Evolutionary conservation across 2,113 vertebrate genomes (phyloP).

Genomic region (Dinomys branickii): DNA sequence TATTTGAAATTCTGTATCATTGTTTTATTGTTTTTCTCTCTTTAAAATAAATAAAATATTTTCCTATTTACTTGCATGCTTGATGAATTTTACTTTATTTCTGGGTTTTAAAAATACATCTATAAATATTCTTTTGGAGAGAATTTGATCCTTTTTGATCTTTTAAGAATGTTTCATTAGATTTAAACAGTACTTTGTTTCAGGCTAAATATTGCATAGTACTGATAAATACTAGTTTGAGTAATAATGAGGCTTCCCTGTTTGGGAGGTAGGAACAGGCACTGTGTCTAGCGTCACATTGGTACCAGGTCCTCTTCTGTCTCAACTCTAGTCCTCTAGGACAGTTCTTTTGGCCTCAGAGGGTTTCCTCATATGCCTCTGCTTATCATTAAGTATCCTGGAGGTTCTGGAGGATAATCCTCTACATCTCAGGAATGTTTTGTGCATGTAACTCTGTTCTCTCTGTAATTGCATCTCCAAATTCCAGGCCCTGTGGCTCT

Average conservation of each 20-base stretch:
- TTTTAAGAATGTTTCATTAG: not conserved
- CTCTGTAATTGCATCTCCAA: not conserved
- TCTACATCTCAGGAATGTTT: not conserved
- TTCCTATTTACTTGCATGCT: not conserved
- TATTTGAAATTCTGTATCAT: no score
- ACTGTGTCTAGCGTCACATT: not conserved
- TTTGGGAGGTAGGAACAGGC: not conserved
- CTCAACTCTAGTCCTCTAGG: not conserved
- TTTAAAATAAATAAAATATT: not conserved
- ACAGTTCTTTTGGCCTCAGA: not conserved
- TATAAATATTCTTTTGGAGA: not conserved
- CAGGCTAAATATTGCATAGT: not conserved
- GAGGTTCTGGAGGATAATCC: not conserved
- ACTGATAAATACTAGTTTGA: not conserved
- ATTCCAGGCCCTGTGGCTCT: not conserved
- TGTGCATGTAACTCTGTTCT: not conserved
- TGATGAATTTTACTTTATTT: not conserved
- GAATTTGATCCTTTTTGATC: not conserved
- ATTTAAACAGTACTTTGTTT: not conserved
- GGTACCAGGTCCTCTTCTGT: not conserved
- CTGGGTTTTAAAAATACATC: not conserved
- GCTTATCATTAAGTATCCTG: not conserved
- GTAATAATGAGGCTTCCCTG: not conserved
- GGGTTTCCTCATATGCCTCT: rapidly evolving
- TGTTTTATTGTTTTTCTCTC: no score